phyloP scores from a whole-genome alignment of 2,113 vertebrate species.

The Willisornis vidua region DNA sequence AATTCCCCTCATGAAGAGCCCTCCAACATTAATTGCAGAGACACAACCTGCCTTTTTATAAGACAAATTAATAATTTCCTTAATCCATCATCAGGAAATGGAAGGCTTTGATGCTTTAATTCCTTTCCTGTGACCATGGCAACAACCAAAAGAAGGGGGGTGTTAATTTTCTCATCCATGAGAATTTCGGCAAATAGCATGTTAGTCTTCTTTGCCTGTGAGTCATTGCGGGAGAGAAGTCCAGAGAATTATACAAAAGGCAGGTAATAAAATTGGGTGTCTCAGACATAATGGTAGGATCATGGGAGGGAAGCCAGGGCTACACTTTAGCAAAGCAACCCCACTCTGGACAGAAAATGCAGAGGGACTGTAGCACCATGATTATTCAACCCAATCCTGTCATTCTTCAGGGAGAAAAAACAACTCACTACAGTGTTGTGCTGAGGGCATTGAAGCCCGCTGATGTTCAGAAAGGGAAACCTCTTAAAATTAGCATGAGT shows the following conservation, averaged over 20 bases:
- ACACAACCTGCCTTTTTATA: conserved; percentile 39
- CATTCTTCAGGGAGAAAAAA: not conserved
- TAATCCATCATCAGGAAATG: conserved; percentile 57
- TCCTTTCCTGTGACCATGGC: conserved; percentile 66
- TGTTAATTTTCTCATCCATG: conserved; percentile 54
- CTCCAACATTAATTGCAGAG: conserved; percentile 62
- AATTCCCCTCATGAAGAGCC: conserved; percentile 48
- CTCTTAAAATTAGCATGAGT: not conserved
- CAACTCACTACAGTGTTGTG: not conserved
- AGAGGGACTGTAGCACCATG: not conserved
- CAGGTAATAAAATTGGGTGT: not conserved
- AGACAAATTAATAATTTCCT: conserved; percentile 67
- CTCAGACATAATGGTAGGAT: not conserved
- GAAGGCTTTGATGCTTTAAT: conserved; percentile 69
- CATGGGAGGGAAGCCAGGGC: not conserved
- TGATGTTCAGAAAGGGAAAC: not conserved
- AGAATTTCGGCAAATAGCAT: conserved; percentile 31
- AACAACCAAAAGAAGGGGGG: conserved; percentile 31
- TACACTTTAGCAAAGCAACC: not conserved
- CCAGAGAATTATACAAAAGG: not conserved
- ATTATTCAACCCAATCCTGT: not conserved
- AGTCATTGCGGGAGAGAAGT: not conserved
- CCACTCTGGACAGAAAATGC: not conserved
- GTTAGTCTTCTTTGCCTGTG: not conserved
- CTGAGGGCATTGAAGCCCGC: not conserved